Evolutionary conservation across 2,888 invertebrate genomes (phyloP).

Genomic region (Ichneumoninae sp.): DNA sequence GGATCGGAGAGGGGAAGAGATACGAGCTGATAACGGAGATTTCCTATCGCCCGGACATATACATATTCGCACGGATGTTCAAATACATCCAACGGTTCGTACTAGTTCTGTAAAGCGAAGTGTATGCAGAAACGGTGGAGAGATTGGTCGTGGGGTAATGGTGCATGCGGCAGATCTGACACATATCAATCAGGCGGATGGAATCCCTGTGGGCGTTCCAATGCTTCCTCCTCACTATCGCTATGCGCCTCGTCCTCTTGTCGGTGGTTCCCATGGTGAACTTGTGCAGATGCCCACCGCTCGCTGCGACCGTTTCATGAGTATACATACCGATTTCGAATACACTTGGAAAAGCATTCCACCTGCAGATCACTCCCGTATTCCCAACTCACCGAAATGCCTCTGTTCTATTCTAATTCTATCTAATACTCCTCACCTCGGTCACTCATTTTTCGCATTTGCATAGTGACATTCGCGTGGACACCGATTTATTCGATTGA

Average conservation of each 20-base stretch:
- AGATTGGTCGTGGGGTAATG: constrained; percentile 68
- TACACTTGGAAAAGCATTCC: constrained; percentile 34
- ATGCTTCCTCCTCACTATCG: constrained; percentile 13
- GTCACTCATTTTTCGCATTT: background rate
- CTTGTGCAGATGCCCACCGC: constrained; percentile 33
- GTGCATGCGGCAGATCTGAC: constrained; percentile 78
- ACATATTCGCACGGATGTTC: background rate
- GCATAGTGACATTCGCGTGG: background rate
- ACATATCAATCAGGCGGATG: constrained; percentile 79
- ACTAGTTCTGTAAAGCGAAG: constrained; percentile 17
- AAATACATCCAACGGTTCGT: constrained; percentile 3
- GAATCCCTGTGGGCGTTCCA: constrained; percentile 70
- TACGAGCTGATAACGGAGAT: constrained; percentile 18
- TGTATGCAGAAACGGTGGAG: constrained; percentile 52
- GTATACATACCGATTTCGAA: constrained; percentile 28
- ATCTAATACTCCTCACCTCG: background rate
- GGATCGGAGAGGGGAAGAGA: background rate
- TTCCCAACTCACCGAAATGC: constrained; percentile 1
- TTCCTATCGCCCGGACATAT: background rate
- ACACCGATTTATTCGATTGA: background rate
- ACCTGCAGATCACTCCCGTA: constrained; percentile 1
- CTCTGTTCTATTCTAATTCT: constrained; percentile 20
- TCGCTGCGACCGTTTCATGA: constrained; percentile 32
- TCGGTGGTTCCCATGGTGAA: constrained; percentile 6
- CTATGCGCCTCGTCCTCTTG: constrained; percentile 33